Conservation (phyloP, 2,113 vertebrate genomes). For the Limanda limanda region DNA sequence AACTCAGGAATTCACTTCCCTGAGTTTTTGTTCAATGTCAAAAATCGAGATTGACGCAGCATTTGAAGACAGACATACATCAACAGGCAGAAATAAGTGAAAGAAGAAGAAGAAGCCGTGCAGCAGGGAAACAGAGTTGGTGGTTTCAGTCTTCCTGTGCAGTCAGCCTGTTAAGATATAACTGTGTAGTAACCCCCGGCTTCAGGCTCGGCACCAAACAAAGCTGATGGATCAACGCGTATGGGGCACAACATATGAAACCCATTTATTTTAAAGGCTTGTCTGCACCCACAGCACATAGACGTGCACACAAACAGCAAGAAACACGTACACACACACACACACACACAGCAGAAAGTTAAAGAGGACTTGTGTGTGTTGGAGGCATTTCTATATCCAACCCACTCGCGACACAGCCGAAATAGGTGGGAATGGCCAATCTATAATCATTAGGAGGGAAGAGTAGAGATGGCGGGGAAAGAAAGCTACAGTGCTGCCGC, state of each 20-base stretch:
- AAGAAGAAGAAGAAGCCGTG: constrained; percentile 7
- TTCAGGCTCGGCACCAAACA: constrained; percentile 58
- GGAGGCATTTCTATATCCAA: constrained; percentile 64
- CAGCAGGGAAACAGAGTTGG: constrained; percentile 23
- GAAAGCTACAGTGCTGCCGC: constrained; percentile 73
- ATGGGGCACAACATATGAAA: constrained; percentile 75
- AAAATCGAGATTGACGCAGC: background rate
- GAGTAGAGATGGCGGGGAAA: constrained; percentile 66
- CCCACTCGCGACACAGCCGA: constrained; percentile 58
- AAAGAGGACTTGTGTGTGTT: constrained; percentile 37
- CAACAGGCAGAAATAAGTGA: background rate
- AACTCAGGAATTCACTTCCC: background rate
- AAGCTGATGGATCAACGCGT: constrained; percentile 72
- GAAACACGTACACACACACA: constrained; percentile 10
- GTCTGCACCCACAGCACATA: constrained; percentile 30
- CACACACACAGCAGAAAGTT: constrained; percentile 44
- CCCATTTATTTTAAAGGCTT: constrained; percentile 75
- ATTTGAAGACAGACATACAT: background rate
- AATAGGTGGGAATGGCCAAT: constrained; percentile 68
- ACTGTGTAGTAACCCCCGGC: constrained; percentile 52
- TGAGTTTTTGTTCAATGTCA: background rate
- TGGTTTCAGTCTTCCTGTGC: constrained; percentile 36
- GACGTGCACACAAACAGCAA: constrained; percentile 5
- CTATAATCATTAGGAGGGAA: constrained; percentile 81
- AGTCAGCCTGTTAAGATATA: constrained; percentile 51